Base-by-base conservation (phyloP, 2,888 invertebrate species). In the Cephalotes varians region DNA sequence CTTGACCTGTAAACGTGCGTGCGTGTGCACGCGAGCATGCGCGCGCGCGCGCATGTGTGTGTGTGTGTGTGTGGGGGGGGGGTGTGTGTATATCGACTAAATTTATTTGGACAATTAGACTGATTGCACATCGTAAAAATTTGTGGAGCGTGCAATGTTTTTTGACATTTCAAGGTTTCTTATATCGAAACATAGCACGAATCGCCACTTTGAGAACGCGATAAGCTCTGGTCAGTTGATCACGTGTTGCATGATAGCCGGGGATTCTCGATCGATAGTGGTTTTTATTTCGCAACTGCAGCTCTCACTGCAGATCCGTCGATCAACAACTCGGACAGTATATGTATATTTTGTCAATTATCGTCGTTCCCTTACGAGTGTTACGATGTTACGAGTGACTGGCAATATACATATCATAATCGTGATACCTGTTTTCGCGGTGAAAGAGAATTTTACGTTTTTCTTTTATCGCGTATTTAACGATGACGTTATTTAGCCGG, bases 181-280 rank as follows among this genome's bases (percentile, higher is more conserved):
- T 40, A 64, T 28, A 28, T 44, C 15, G 28, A 40, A 51, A 64
- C 21, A 76, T 58, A 15, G 40, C 58, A 44, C n/a, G 12, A 51
- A 40, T 62, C n/a, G 28, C 37, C 74, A 51, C 25, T 74, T 49
- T 37, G 37, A 76, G 25, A 60, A 58, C 15, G 44, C 10, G 10
- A 21, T 21, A 58, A 58, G 28, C 31, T 15, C 18, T 51, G 31
- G 58, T 34, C 73, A 60, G 74, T 76, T n/a, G 83, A 86, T 86
- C 88, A 89, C 88, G 91, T 90, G 90, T 91, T 88, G 91, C 91
- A 89, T 91, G 90, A 91, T 91, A 87, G 83, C 73, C 72, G 76
- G 83, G 85, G 87, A 91, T 90, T 90, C 86, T 83, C 85, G 87
- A 91, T 92, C 91, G 90, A 91, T 91, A 71, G 18, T 72, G 79